Conservation (phyloP, 2,888 invertebrate species). For the Drosophila subquinaria region DNA sequence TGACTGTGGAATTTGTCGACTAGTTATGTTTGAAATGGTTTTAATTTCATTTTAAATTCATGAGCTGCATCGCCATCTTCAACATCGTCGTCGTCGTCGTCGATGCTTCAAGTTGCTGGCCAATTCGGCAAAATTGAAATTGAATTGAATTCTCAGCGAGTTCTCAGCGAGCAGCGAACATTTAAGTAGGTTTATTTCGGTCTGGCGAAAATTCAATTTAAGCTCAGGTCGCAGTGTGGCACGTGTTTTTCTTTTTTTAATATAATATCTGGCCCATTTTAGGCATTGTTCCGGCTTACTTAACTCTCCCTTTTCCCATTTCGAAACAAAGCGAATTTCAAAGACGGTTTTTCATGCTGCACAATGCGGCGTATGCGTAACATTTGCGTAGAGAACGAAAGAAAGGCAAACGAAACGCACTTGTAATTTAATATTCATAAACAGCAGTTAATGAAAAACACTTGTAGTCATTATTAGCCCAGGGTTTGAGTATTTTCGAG, state of each 20-base stretch:
- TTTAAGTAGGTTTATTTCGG: conserved; percentile 54
- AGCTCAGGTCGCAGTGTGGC: conserved; percentile 35
- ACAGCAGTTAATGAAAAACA: conserved; percentile 78
- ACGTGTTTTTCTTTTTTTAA: conserved; percentile 33
- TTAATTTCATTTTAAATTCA: conserved; percentile 76
- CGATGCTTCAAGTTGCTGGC: conserved; percentile 25
- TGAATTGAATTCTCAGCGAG: conserved; percentile 31
- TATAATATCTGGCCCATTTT: conserved; percentile 43
- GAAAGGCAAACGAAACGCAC: conserved; percentile 29
- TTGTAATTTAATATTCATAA: conserved; percentile 80
- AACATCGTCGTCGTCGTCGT: not conserved
- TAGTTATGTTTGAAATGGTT: conserved; percentile 52
- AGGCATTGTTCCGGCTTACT: conserved; percentile 35
- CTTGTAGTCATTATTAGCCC: conserved; percentile 60
- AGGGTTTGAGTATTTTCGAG: not conserved
- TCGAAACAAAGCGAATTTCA: conserved; percentile 21
- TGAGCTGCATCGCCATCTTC: conserved; percentile 55
- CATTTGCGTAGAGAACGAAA: conserved; percentile 27
- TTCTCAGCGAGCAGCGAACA: conserved; percentile 30
- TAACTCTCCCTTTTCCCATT: not conserved
- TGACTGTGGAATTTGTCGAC: not conserved
- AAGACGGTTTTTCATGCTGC: conserved; percentile 21
- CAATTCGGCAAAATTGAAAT: conserved; percentile 32
- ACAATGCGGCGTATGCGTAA: conserved; percentile 50
- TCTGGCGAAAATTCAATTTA: conserved; percentile 62